Base-by-base conservation (phyloP, 2,797 vertebrate genomes). In the Muscicapa comitata region DNA sequence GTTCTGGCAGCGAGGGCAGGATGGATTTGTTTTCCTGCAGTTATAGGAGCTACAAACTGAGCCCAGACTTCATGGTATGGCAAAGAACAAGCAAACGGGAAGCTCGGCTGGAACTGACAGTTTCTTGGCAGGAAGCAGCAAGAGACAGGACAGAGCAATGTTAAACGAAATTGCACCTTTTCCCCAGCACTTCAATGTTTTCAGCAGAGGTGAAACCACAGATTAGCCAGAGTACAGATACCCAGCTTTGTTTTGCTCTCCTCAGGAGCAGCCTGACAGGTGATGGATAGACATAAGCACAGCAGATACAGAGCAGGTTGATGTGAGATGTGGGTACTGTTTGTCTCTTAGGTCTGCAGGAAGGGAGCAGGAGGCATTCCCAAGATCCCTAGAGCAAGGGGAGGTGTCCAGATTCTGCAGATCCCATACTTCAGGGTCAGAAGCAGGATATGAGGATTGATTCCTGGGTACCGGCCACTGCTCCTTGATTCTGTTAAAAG, bases 21-120 rank as follows among this genome's bases (percentile, higher is more conserved):
- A 86, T 47, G 54, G 82, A 90, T 93, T 93, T 90, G 57, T 89
- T 94, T 94, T 90, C 72, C 75, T 90, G 74, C 57, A 86, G 89
- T 91, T 87, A 80, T 37, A 80, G 78, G 68, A 91, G 75, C 81
- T 79, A 70, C 75, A 86, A 87, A 85, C 67, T 77, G 75, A 94
- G 89, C 72, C 72, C 95, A 91, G 95, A 94, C 89, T 96, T 96
- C 91, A 95, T 74, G 94, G 87, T 94, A 96, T 91, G 90, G 94
- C 91, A 93, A 86, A 92, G 95, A 96, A 94, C 93, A 96, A 94
- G 93, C 47, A 83, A 89, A 94, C 3, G 91, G 87, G 94, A 94
- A 94, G 79, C 72, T 86, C 1, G 3, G 48, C 72, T 96, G 48
- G 63, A 93, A 77, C 84, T 90, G 94, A 95, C 93, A 94, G 92